Percentiles rank a stretch among this genome's conserved stretches.
Conservation (phyloP, 2,797 vertebrate genomes). For the Decapterus maruadsi region DNA sequence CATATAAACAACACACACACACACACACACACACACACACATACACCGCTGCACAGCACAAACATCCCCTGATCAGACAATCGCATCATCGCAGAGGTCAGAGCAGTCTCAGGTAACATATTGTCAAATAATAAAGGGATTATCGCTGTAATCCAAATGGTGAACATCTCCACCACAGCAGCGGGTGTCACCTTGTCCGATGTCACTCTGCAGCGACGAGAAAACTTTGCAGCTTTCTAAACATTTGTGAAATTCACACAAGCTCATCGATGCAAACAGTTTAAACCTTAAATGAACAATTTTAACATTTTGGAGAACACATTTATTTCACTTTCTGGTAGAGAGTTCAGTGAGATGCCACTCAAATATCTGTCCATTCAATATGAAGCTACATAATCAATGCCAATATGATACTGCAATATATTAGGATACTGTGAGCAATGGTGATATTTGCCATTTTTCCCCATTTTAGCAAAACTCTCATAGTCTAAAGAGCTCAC, state of each 20-base stretch:
- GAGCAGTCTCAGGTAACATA: conserved; percentile 62
- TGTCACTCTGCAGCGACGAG: conserved; percentile 38
- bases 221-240: conserved; percentile 26
- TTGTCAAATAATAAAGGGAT: conserved; percentile 81
- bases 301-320: background rate
- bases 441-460: no score
- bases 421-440: no score
- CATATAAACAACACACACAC: conserved; percentile 16
- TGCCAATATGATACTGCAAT: no score
- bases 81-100: conserved; percentile 69
- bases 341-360: background rate
- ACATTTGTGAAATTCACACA: conserved; percentile 36
- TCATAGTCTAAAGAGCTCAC: no score
- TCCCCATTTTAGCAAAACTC: no score
- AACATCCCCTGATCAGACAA: conserved; percentile 21
- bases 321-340: conserved; percentile 9
- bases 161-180: conserved; percentile 61
- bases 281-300: conserved; percentile 15
- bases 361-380: background rate
- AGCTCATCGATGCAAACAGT: conserved; percentile 16
- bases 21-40: conserved; percentile 2
- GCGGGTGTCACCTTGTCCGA: conserved; percentile 71
- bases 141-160: conserved; percentile 80
- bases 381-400: background rate
- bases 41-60: conserved; percentile 15